These are phyloP conservation scores for Eleutherodactylus coqui DNA, from an alignment of 2,797 vertebrate genomes.

Conservation along the genomic window DNA sequence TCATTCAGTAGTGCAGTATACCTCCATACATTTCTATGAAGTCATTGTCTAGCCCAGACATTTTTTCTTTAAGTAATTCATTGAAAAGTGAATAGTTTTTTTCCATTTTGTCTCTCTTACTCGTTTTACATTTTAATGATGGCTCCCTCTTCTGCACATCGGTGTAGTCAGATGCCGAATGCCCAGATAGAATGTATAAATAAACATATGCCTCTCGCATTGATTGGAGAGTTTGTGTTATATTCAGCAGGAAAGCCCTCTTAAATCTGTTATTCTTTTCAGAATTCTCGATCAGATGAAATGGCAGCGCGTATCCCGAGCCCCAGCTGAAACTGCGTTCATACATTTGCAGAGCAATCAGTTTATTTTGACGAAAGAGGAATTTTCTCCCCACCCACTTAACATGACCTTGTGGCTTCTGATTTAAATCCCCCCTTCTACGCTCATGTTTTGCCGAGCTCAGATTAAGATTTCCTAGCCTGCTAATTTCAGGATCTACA, in stretches of 20 bases:
- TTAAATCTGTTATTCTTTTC: constrained; percentile 23
- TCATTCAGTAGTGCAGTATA: neutral
- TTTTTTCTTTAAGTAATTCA: neutral
- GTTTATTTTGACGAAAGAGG: constrained; percentile 24
- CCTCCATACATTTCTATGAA: neutral
- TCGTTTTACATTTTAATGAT: constrained; percentile 5
- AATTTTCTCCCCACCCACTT: constrained; percentile 22
- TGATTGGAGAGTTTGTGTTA: constrained; percentile 24
- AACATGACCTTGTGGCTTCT: constrained; percentile 44
- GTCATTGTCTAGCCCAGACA: neutral
- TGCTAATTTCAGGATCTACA: constrained; percentile 61
- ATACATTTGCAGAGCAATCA: constrained; percentile 14
- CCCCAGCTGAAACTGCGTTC: neutral
- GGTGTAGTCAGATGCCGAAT: neutral
- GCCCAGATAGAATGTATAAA: constrained; percentile 15
- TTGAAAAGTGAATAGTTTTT: neutral
- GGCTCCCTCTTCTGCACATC: neutral
- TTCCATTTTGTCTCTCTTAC: neutral
- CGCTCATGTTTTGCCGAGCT: constrained; percentile 18
- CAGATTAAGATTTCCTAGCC: constrained; percentile 52
- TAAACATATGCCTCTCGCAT: constrained; percentile 8
- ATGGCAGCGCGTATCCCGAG: neutral
- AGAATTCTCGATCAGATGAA: constrained; percentile 2
- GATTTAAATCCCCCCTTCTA: constrained; percentile 40
- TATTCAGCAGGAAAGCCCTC: constrained; percentile 27